These are phyloP conservation scores for Nasua narica DNA, from an alignment of 2,797 vertebrate genomes.

Conservation along the genomic window DNA sequence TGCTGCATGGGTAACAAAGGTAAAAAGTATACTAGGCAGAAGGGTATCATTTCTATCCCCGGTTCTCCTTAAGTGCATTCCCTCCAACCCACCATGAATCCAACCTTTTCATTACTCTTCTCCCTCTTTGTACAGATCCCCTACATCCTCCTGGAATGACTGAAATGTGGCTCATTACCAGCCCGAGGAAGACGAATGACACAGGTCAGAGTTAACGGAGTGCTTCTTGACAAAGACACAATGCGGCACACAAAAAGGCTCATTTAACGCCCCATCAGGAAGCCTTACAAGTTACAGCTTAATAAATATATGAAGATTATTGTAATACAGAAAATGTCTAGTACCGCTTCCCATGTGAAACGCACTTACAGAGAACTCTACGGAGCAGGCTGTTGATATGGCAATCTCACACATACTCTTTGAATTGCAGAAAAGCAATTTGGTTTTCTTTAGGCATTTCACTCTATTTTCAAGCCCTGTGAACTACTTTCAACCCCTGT, in stretches of 20 bases:
- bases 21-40: slow-evolving; percentile 43
- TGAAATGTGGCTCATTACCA: slow-evolving; percentile 65
- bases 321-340: slow-evolving; percentile 75
- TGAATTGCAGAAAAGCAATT: slow-evolving; percentile 69
- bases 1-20: slow-evolving; percentile 22
- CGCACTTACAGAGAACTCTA: slow-evolving; percentile 58
- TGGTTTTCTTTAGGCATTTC: slow-evolving; percentile 71
- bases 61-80: slow-evolving; percentile 33
- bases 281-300: slow-evolving; percentile 71
- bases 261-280: slow-evolving; percentile 72
- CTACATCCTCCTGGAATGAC: slow-evolving; percentile 60
- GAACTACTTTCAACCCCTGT: slow-evolving; percentile 54
- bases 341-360: slow-evolving; percentile 72
- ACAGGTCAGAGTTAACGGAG: slow-evolving; percentile 66
- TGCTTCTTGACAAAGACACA: slow-evolving; percentile 59
- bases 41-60: slow-evolving; percentile 52
- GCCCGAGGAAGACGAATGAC: slow-evolving; percentile 72
- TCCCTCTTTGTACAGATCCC: slow-evolving; percentile 49
- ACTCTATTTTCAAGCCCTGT: slow-evolving; percentile 52
- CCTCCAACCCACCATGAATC: slow-evolving; percentile 33
- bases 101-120: neutral
- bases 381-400: slow-evolving; percentile 35
- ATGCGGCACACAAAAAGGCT: slow-evolving; percentile 59
- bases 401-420: slow-evolving; percentile 67
- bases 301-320: slow-evolving; percentile 79